Evolutionary conservation across 1,140 invertebrate species (phyloP).

Genomic region (Tetragnatha versicolor): DNA sequence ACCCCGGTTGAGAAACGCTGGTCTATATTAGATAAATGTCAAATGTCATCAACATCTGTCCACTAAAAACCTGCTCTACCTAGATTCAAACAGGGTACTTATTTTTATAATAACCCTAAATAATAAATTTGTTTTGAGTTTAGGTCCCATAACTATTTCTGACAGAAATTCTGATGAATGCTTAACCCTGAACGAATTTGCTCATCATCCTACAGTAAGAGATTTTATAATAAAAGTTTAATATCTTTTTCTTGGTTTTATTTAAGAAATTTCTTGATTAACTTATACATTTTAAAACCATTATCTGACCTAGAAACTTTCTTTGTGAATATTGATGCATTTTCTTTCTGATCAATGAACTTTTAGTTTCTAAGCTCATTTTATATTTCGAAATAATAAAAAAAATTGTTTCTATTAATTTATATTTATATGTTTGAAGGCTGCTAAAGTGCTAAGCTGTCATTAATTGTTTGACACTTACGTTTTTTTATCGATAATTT

Average conservation of each 20-base stretch:
- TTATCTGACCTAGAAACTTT: neutral
- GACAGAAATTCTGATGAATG: neutral
- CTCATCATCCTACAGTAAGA: neutral
- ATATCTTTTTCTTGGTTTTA: neutral
- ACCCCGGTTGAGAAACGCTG: no score
- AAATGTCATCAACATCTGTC: no score
- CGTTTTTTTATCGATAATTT: no score
- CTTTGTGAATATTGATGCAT: no score
- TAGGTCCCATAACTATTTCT: neutral
- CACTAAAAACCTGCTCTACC: no score
- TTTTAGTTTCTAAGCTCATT: neutral
- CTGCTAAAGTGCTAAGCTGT: no score
- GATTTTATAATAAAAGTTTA: neutral
- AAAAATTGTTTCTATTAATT: neutral
- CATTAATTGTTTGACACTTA: no score
- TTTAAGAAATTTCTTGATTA: neutral
- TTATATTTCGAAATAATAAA: neutral
- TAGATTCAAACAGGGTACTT: no score
- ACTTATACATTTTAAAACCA: neutral
- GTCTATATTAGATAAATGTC: no score
- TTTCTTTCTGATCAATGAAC: neutral
- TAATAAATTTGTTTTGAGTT: no score
- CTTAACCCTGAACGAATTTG: neutral
- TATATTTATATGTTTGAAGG: neutral
- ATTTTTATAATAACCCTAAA: no score